Evolutionary conservation across 2,888 invertebrate genomes (phyloP).

Genomic region (Drosophila atripex): DNA sequence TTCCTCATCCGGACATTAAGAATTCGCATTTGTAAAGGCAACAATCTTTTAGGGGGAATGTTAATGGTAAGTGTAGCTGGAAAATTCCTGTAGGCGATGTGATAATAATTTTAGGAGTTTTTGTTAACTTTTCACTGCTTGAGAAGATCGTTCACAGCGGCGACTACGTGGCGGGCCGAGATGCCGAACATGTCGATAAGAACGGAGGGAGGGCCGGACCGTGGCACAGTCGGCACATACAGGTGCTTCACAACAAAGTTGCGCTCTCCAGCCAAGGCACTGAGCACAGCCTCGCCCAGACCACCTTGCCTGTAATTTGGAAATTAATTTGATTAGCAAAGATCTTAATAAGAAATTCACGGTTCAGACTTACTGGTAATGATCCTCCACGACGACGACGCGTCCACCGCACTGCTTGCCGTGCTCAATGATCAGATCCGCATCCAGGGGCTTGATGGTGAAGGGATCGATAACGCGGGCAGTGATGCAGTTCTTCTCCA

Average conservation of each 20-base stretch:
- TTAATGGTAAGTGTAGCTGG: not conserved
- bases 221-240: slow-evolving; percentile 92
- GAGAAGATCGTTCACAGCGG: slow-evolving; percentile 88
- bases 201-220: slow-evolving; percentile 95
- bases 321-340: slow-evolving; percentile 4
- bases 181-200: slow-evolving; percentile 96
- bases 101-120: not conserved
- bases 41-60: slow-evolving; percentile 15
- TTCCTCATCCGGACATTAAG: slow-evolving; percentile 11
- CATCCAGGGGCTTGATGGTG: slow-evolving; percentile 97
- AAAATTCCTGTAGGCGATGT: slow-evolving; percentile 16
- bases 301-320: slow-evolving; percentile 88
- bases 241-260: slow-evolving; percentile 90
- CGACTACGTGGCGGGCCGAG: slow-evolving; percentile 90
- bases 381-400: slow-evolving; percentile 97
- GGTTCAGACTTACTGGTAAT: slow-evolving; percentile 92
- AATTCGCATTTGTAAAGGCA: slow-evolving; percentile 13
- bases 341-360: not conserved
- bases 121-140: slow-evolving; percentile 83
- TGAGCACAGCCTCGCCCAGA: slow-evolving; percentile 96
- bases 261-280: slow-evolving; percentile 90
- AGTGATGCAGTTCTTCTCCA: slow-evolving; percentile 89
- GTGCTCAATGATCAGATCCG: slow-evolving; percentile 88
- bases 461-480: slow-evolving; percentile 97
- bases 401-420: slow-evolving; percentile 92